A percentile compares a stretch with the other conserved stretches of the same genome.
Evolutionary conservation across 2,113 vertebrate genomes (phyloP).

Genomic region (Prionailurus bengalensis): DNA sequence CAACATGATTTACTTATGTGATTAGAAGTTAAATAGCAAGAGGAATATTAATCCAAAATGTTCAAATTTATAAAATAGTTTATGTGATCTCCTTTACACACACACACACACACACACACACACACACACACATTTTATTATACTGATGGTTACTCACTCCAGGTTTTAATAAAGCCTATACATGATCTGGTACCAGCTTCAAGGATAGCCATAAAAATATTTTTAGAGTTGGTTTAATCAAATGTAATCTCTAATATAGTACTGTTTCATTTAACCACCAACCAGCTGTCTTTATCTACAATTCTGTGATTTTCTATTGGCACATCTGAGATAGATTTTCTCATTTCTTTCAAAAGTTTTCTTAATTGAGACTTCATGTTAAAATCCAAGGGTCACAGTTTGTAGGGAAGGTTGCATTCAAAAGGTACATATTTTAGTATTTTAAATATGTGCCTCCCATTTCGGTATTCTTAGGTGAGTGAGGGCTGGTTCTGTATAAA

Average conservation of each 20-base stretch:
- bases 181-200: background rate
- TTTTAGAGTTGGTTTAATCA: background rate
- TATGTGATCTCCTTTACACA: background rate
- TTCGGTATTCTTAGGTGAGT: background rate
- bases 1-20: background rate
- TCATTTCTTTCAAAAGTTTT: background rate
- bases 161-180: background rate
- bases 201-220: background rate
- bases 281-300: background rate
- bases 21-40: slow-evolving; percentile 22
- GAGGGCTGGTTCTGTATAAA: background rate
- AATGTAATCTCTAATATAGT: background rate
- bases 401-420: background rate
- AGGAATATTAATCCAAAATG: background rate
- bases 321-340: background rate
- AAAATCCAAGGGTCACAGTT: background rate
- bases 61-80: background rate
- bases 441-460: background rate
- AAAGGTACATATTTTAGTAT: background rate
- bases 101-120: background rate
- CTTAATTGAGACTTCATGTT: background rate
- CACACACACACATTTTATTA: background rate
- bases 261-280: background rate
- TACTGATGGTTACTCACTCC: background rate
- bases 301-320: background rate